Percentiles rank a stretch among this genome's conserved stretches.
These are phyloP conservation scores for Coenonympha glycerion DNA, from an alignment of 2,888 invertebrate genomes.

Conservation along the genomic window DNA sequence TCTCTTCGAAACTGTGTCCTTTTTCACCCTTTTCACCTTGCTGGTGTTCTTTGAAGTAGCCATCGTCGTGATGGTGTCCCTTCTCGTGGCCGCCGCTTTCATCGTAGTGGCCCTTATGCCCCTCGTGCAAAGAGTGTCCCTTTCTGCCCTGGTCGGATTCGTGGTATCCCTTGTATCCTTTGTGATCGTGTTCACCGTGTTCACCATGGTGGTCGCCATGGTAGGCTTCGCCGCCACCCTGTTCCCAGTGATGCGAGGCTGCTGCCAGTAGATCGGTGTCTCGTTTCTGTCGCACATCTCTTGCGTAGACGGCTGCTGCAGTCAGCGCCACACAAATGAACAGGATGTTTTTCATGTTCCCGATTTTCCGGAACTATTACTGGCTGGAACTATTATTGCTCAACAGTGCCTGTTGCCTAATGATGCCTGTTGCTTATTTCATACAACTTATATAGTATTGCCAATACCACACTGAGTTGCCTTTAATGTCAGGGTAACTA, in stretches of 20 bases:
- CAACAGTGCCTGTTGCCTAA: conserved; percentile 51
- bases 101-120: conserved; percentile 75
- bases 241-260: conserved; percentile 65
- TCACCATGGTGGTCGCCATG: conserved; percentile 78
- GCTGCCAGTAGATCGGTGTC: conserved; percentile 70
- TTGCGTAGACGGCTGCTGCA: conserved; percentile 59
- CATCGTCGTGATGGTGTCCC: conserved; percentile 79
- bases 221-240: conserved; percentile 79
- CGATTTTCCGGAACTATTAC: conserved; percentile 46
- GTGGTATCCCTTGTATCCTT: conserved; percentile 81
- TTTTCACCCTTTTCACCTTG: conserved; percentile 80
- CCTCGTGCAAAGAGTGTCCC: conserved; percentile 82
- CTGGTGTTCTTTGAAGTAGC: conserved; percentile 78
- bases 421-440: conserved; percentile 64
- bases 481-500: conserved; percentile 68
- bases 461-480: conserved; percentile 50
- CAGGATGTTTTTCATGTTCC: conserved; percentile 53
- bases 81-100: conserved; percentile 79
- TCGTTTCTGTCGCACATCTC: conserved; percentile 66
- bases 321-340: conserved; percentile 59
- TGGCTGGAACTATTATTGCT: conserved; percentile 30
- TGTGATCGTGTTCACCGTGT: conserved; percentile 80
- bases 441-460: conserved; percentile 70
- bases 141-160: conserved; percentile 80
- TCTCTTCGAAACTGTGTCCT: conserved; percentile 70